phyloP scores from a whole-genome alignment of 2,888 invertebrate species.

The Eupithecia subfuscata region DNA sequence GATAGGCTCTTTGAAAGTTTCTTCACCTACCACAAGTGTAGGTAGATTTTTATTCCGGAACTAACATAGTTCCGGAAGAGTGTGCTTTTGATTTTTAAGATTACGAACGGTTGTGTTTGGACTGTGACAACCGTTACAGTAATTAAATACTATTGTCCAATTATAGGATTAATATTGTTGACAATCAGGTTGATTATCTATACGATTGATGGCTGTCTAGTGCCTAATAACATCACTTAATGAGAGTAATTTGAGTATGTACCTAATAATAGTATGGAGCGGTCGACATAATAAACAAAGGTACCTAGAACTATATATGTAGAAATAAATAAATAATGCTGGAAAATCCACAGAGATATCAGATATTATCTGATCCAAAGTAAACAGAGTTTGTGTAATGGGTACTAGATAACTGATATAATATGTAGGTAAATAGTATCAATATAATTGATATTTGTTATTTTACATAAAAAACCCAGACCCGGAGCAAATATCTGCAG shows the following conservation, averaged over 20 bases:
- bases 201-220: constrained; percentile 29
- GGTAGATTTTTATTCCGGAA: background rate
- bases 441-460: too few relatives aligned
- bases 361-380: background rate
- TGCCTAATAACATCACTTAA: constrained; percentile 13
- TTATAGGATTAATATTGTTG: constrained; percentile 33
- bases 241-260: background rate
- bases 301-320: background rate
- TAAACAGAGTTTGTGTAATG: background rate
- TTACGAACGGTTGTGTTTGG: background rate
- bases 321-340: background rate
- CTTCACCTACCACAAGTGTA: background rate
- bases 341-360: background rate
- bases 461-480: background rate
- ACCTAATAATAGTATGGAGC: background rate
- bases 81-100: background rate
- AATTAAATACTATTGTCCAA: constrained; percentile 39
- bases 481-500: background rate
- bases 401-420: background rate
- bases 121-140: constrained; percentile 19
- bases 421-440: too few relatives aligned
- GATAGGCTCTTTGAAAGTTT: constrained; percentile 7
- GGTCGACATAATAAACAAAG: background rate
- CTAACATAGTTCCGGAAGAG: too few relatives aligned
- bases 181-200: constrained; percentile 32